Evolutionary conservation across 2,888 invertebrate species (phyloP).

Genomic region (Callyntrura sp.): DNA sequence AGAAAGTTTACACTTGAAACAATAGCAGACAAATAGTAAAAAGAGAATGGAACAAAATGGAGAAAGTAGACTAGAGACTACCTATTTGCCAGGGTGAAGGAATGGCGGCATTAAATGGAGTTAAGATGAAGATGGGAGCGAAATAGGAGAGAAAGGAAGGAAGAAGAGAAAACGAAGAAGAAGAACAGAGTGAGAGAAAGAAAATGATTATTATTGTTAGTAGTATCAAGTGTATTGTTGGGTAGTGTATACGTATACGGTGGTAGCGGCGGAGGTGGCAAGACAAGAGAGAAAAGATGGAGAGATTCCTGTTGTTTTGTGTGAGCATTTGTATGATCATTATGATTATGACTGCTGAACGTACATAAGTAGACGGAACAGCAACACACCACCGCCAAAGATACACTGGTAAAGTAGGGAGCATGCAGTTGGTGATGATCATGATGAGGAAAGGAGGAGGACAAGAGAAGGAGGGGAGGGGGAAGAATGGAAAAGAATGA

Average conservation of each 20-base stretch:
- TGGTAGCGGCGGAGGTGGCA: background rate
- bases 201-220: background rate
- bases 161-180: background rate
- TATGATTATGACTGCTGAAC: background rate
- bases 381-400: no score
- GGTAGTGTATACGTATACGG: background rate
- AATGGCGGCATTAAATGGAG: no score
- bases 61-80: background rate
- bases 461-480: background rate
- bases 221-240: conserved; percentile 2
- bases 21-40: background rate
- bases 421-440: background rate
- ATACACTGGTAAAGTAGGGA: background rate
- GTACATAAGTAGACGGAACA: background rate
- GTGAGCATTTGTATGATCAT: conserved; percentile 5
- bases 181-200: conserved; percentile 9
- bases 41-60: background rate
- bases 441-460: background rate
- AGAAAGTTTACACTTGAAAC: conserved; percentile 40
- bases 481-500: background rate
- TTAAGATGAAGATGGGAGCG: background rate
- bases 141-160: background rate
- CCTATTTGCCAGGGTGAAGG: background rate
- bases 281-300: background rate
- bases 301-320: background rate